phyloP scores from a whole-genome alignment of 1,140 invertebrate species.

The Ceratina japonica region DNA sequence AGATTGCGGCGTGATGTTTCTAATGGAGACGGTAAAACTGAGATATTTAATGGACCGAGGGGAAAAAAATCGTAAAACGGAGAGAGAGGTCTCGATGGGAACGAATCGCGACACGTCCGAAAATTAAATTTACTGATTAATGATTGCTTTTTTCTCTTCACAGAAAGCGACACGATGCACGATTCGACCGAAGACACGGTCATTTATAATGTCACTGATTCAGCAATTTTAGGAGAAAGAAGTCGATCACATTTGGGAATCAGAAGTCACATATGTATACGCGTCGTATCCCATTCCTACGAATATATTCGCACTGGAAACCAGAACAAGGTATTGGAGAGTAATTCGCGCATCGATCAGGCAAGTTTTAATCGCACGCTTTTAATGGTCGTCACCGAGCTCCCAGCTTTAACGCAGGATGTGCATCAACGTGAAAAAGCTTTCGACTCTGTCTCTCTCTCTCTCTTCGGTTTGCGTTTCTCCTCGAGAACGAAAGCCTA shows the following conservation, averaged over 20 bases:
- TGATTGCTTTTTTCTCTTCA: no score
- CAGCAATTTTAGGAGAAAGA: no score
- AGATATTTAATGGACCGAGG: conserved; percentile 37
- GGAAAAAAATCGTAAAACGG: not conserved
- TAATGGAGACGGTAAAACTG: conserved; percentile 31
- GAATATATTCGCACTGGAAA: no score
- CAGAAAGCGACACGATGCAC: no score
- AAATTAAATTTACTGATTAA: no score
- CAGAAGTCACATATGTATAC: no score
- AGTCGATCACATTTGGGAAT: no score
- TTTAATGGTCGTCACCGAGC: conserved; percentile 7
- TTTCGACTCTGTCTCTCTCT: conserved; percentile 17
- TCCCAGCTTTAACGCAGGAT: not conserved
- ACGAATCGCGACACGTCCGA: no score
- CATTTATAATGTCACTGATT: no score
- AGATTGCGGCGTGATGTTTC: conserved; percentile 19
- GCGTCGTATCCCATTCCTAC: no score
- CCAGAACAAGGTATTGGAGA: not conserved
- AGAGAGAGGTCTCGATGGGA: no score
- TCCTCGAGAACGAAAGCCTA: conserved; percentile 18
- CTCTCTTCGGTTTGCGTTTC: conserved; percentile 13
- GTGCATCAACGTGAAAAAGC: conserved; percentile 47
- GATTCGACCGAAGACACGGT: no score
- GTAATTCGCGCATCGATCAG: conserved; percentile 1
- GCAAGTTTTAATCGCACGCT: conserved; percentile 6